Percentiles rank a stretch among this genome's conserved stretches.
These are phyloP conservation scores for Pachyramphus minor DNA, from an alignment of 2,113 vertebrate species.

Conservation along the genomic window DNA sequence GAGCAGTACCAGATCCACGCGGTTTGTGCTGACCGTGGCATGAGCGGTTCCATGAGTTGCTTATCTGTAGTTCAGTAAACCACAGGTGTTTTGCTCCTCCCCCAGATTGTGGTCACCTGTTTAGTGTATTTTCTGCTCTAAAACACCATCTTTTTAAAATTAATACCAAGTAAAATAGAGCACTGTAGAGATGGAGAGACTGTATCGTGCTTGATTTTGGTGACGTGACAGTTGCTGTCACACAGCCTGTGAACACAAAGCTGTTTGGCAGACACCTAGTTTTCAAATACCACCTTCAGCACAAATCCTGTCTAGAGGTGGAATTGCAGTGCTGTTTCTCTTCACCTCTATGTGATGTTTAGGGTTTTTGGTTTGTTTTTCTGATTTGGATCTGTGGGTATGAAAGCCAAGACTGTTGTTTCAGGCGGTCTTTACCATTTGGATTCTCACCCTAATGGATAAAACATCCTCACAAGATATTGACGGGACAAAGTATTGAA, in stretches of 20 bases:
- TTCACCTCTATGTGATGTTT: background rate
- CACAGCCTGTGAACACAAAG: background rate
- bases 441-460: background rate
- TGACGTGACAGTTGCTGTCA: background rate
- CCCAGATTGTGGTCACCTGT: background rate
- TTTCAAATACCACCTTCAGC: background rate
- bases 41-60: background rate
- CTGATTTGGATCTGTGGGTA: background rate
- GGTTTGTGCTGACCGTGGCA: background rate
- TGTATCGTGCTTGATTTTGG: background rate
- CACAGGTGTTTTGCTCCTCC: background rate
- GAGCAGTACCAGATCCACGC: background rate
- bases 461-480: background rate
- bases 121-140: background rate
- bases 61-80: background rate
- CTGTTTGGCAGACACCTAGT: background rate
- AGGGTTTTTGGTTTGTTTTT: background rate
- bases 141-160: background rate
- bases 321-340: background rate
- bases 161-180: background rate
- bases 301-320: background rate
- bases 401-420: background rate
- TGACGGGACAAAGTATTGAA: background rate
- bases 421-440: background rate
- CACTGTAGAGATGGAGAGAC: background rate